Evolutionary conservation across 2,888 invertebrate species (phyloP).

Genomic region (Steinernema hermaphroditum): DNA sequence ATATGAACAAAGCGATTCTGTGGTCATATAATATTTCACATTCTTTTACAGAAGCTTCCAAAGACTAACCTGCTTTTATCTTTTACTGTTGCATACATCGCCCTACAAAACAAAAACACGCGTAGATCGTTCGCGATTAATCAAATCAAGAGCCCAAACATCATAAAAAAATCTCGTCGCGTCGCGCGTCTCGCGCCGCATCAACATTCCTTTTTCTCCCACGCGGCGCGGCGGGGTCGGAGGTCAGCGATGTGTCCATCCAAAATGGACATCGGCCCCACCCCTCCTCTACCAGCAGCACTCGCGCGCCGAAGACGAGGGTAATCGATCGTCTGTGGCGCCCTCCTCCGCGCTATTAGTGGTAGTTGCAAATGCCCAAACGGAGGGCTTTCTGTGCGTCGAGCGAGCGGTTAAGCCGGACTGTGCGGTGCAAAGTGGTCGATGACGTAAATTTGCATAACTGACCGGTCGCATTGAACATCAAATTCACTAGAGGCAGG

Average conservation of each 20-base stretch:
- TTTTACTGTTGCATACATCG: too few species aligned
- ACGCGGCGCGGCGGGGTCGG: conserved; percentile 9
- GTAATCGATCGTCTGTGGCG: not conserved
- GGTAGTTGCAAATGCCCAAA: conserved; percentile 22
- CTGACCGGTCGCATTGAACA: too few species aligned
- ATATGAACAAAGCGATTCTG: too few species aligned
- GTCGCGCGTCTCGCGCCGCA: not conserved
- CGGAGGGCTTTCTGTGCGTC: not conserved
- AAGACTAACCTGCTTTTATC: too few species aligned
- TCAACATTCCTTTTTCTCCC: not conserved
- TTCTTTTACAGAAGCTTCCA: too few species aligned
- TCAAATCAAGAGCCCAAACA: too few species aligned
- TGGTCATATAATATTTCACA: too few species aligned
- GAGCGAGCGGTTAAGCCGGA: too few species aligned
- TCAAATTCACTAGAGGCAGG: too few species aligned
- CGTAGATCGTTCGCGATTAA: too few species aligned
- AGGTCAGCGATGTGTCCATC: conserved; percentile 13
- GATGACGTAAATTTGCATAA: conserved; percentile 24
- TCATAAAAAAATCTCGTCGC: not conserved
- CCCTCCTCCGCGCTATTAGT: conserved; percentile 9
- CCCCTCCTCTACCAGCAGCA: not conserved
- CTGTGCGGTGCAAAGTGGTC: not conserved
- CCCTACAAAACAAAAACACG: too few species aligned
- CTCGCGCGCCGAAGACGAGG: not conserved
- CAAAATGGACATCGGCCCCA: conserved; percentile 21